These are phyloP conservation scores for Vulpes lagopus DNA, from an alignment of 2,113 vertebrate species.

Conservation along the genomic window DNA sequence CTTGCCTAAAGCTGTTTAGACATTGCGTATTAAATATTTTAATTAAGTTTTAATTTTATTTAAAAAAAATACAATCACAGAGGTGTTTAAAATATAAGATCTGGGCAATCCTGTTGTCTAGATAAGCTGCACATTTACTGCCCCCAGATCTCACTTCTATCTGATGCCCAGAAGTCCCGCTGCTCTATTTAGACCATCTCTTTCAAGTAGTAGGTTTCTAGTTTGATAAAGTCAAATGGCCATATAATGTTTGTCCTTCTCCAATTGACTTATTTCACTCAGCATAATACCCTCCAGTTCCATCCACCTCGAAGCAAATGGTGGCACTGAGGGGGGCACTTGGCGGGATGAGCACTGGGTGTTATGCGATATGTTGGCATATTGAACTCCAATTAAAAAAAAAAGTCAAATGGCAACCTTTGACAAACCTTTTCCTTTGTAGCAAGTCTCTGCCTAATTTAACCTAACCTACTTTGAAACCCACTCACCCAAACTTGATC, in stretches of 20 bases:
- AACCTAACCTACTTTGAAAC: constrained; percentile 49
- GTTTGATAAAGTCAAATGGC: constrained; percentile 71
- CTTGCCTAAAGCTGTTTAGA: constrained; percentile 74
- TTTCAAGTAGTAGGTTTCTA: constrained; percentile 76
- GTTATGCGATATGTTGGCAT: too few species aligned
- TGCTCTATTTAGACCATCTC: constrained; percentile 53
- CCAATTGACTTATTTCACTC: too few species aligned
- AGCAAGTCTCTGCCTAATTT: background rate
- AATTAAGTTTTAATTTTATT: constrained; percentile 58
- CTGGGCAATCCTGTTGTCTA: constrained; percentile 76
- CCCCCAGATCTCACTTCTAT: constrained; percentile 76
- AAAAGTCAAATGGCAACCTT: constrained; percentile 56
- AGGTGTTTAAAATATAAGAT: constrained; percentile 76
- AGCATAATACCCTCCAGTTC: too few species aligned
- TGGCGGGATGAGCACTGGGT: too few species aligned
- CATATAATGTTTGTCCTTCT: too few species aligned
- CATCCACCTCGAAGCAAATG: too few species aligned
- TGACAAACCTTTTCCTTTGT: constrained; percentile 60
- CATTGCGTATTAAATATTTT: constrained; percentile 56
- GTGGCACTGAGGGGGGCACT: too few species aligned
- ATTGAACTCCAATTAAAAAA: too few species aligned
- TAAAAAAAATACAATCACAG: constrained; percentile 79
- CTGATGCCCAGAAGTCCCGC: constrained; percentile 64
- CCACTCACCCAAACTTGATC: background rate
- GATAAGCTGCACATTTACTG: constrained; percentile 69